These are phyloP conservation scores for Hedya salicella DNA, from an alignment of 2,888 invertebrate species.

Conservation along the genomic window DNA sequence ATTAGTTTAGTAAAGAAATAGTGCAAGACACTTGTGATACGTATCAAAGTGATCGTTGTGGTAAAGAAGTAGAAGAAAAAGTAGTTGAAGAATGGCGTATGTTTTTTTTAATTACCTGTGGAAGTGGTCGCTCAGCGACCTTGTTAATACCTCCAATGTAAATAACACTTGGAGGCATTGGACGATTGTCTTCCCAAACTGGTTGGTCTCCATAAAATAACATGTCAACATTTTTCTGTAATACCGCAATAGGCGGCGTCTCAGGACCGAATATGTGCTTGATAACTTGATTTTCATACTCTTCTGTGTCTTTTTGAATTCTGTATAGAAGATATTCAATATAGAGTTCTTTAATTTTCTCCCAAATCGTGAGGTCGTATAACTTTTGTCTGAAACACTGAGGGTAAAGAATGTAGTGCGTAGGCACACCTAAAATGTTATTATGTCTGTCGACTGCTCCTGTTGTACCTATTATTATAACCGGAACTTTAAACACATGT, in stretches of 20 bases:
- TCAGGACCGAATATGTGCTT: slow-evolving; percentile 50
- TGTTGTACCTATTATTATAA: slow-evolving; percentile 15
- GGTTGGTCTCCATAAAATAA: slow-evolving; percentile 69
- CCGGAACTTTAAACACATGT: slow-evolving; percentile 29
- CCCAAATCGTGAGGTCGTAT: slow-evolving; percentile 27
- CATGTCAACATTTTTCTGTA: slow-evolving; percentile 58
- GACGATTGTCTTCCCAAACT: slow-evolving; percentile 61
- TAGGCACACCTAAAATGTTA: slow-evolving; percentile 29
- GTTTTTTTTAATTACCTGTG: slow-evolving; percentile 54
- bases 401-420: slow-evolving; percentile 35
- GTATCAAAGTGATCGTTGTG: too few species aligned
- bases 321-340: slow-evolving; percentile 3
- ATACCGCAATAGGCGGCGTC: slow-evolving; percentile 48
- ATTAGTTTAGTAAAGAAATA: too few species aligned
- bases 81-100: too few species aligned
- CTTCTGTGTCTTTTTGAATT: not conserved
- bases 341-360: slow-evolving; percentile 32
- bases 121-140: slow-evolving; percentile 58
- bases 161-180: slow-evolving; percentile 66
- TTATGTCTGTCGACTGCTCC: not conserved
- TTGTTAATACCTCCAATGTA: slow-evolving; percentile 69
- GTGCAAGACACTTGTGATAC: too few species aligned
- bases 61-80: too few species aligned
- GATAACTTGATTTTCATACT: slow-evolving; percentile 45
- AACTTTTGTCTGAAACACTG: not conserved